Base-by-base conservation (phyloP, 2,888 invertebrate genomes). In the Thera britannica region DNA sequence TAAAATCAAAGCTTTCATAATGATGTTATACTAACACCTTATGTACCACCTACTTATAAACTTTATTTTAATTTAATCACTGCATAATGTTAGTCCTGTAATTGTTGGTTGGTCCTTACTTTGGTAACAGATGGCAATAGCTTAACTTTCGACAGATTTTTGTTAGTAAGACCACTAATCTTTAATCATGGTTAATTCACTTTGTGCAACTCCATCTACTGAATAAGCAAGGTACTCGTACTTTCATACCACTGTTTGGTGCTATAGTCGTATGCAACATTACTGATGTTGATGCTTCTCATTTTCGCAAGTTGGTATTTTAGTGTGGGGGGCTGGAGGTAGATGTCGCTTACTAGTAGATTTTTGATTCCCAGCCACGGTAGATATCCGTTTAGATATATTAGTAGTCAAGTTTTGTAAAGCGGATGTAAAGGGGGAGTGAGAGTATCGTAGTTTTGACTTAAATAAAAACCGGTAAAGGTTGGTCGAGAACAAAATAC, bases 261-360 rank as follows among this genome's bases (percentile, higher is more conserved):
- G 23, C 23, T 44, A 23, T 23, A 23, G 23, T 23, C 23, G 23
- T 23, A 23, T 23, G 1, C 7, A 41, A 56, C n/a, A n/a, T 41
- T 9, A 52, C 5, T 52, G 41, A 38, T 35, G 35, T 41, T 23
- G 11, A n/a, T 11, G 11, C 36, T 35, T 11, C n/a, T n/a, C 2
- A 48, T 23, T 57, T 3, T 36, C 2, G 2, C n/a, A 38, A 56
- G 8, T 52, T 52, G 34, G 23, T 62, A 49, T 46, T 51, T 64
- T 63, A 23, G 34, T 63, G 2, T 8, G n/a, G 3, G n/a, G 48
- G 56, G 3, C 12, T 54, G 12, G 8, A 51, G 46, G 57, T 58
- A 72, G 72, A 72, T 72, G 72, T 57, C 72, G 62, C 69, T 61
- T 57, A 35, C 44, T 58, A 49, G 12, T 5, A 57, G 9, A 9